A percentile compares a stretch with the other conserved stretches of the same genome.
These are phyloP conservation scores for Phyllotreta striolata DNA, from an alignment of 2,888 invertebrate genomes.

Conservation along the genomic window DNA sequence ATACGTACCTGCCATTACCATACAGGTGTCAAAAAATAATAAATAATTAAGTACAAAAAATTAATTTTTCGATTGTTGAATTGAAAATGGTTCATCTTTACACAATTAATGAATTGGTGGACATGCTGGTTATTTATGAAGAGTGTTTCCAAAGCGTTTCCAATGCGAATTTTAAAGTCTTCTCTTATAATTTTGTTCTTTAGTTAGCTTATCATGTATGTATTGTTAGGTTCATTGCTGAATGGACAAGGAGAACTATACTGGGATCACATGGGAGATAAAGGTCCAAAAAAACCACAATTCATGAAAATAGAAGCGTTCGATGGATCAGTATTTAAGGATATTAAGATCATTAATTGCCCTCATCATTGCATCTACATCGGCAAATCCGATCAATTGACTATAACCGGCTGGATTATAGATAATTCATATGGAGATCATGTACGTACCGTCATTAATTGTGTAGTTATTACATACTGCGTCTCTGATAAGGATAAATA, in stretches of 20 bases:
- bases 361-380: conserved; percentile 42
- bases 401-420: conserved; percentile 39
- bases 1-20: too few species aligned
- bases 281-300: conserved; percentile 41
- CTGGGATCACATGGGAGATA: conserved; percentile 44
- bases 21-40: too few species aligned
- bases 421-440: conserved; percentile 39
- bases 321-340: conserved; percentile 35
- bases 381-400: conserved; percentile 38
- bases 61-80: too few species aligned
- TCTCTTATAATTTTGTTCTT: too few species aligned
- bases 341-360: conserved; percentile 40
- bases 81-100: too few species aligned
- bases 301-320: conserved; percentile 40
- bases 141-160: too few species aligned
- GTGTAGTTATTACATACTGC: not conserved
- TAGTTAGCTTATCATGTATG: too few species aligned
- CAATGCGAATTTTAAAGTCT: too few species aligned
- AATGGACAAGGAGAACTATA: conserved; percentile 43
- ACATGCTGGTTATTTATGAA: too few species aligned
- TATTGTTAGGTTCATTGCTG: conserved; percentile 35
- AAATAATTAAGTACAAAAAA: too few species aligned
- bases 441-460: conserved; percentile 30
- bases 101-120: too few species aligned
- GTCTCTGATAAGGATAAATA: not conserved